These are phyloP conservation scores for Potamarius usumacintae DNA, from an alignment of 2,113 vertebrate species.

Conservation along the genomic window DNA sequence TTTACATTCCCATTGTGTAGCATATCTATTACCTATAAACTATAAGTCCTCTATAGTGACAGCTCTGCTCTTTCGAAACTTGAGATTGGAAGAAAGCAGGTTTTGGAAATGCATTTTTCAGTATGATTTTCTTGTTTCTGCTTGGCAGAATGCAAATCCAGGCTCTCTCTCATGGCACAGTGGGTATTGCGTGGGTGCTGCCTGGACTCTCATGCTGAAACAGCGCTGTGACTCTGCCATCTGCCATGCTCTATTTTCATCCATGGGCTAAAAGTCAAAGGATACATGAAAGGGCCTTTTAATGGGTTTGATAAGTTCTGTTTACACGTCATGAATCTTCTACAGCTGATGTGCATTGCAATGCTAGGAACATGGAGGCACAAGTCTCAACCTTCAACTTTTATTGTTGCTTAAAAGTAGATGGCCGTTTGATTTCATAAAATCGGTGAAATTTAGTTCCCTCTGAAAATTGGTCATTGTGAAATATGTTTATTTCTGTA, in stretches of 20 bases:
- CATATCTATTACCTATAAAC: conserved; percentile 33
- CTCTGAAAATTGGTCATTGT: too few species aligned
- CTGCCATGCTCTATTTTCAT: conserved; percentile 57
- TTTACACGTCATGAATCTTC: conserved; percentile 21
- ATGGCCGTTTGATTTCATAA: too few species aligned
- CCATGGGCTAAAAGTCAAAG: conserved; percentile 46
- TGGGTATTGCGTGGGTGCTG: conserved; percentile 49
- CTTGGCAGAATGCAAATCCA: conserved; percentile 30
- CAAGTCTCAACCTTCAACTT: too few species aligned
- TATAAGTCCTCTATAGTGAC: background rate
- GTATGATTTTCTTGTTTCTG: conserved; percentile 14
- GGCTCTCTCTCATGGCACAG: conserved; percentile 38
- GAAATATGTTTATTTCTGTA: too few species aligned
- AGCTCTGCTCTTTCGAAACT: conserved; percentile 26
- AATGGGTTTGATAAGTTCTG: conserved; percentile 36
- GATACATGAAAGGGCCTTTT: conserved; percentile 39
- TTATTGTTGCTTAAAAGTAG: background rate
- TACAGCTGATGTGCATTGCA: background rate
- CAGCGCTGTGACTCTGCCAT: conserved; percentile 53
- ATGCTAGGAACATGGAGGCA: background rate
- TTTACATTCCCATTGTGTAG: background rate
- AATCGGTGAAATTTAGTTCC: too few species aligned
- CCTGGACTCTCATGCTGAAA: conserved; percentile 49
- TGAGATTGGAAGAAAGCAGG: background rate
- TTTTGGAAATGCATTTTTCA: conserved; percentile 21